phyloP scores from a whole-genome alignment of 2,888 invertebrate species.

The Mechanitis messenoides region DNA sequence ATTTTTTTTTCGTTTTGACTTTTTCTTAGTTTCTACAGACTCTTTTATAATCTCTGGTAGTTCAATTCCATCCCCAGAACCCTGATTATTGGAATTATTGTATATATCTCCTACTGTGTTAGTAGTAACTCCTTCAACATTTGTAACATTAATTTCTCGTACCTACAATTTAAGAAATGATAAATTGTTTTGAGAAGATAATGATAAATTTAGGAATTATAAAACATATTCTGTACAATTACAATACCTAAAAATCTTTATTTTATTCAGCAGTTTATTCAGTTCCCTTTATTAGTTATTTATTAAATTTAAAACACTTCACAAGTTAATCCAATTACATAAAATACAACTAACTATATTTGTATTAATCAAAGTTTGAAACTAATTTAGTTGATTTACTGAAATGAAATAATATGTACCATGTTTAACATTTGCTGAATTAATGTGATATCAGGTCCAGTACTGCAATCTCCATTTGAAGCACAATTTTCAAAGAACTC shows the following conservation, averaged over 20 bases:
- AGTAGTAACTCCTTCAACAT: constrained; percentile 26
- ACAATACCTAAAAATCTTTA: no score
- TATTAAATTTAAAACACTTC: no score
- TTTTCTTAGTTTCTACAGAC: constrained; percentile 7
- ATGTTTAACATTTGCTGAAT: constrained; percentile 50
- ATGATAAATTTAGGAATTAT: background rate
- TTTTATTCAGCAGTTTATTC: no score
- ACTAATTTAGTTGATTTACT: no score
- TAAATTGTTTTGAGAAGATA: background rate
- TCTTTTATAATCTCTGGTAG: background rate
- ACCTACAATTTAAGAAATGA: constrained; percentile 38
- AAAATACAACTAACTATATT: background rate
- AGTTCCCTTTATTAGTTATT: no score
- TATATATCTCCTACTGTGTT: constrained; percentile 17
- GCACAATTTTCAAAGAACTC: constrained; percentile 36
- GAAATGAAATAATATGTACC: constrained; percentile 35
- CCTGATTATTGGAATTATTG: no score
- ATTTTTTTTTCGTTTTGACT: constrained; percentile 38
- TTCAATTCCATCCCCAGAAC: no score
- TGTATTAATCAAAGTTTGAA: no score
- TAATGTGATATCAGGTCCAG: constrained; percentile 42
- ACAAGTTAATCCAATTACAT: no score
- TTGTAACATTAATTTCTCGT: constrained; percentile 23
- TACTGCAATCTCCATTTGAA: constrained; percentile 32
- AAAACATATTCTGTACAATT: no score